These are phyloP conservation scores for Cantharis lateralis DNA, from an alignment of 2,888 invertebrate genomes.

Conservation along the genomic window DNA sequence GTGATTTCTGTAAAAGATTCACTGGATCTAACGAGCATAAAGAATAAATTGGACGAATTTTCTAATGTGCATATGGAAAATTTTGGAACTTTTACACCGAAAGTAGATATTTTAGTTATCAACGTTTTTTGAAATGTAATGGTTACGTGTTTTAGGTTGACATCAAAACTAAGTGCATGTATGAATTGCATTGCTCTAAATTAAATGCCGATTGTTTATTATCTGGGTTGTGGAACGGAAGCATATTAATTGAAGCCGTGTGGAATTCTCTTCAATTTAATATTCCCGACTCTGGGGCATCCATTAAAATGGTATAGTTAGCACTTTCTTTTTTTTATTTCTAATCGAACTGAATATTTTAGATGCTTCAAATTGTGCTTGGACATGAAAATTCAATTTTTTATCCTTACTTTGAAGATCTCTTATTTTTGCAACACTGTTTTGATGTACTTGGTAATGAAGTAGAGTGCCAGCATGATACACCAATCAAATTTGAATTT, in stretches of 20 bases:
- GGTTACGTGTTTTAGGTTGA: constrained; percentile 12
- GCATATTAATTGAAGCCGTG: constrained; percentile 26
- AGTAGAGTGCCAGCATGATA: background rate
- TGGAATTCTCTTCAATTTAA: constrained; percentile 25
- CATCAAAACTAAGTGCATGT: constrained; percentile 1
- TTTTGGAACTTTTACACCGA: background rate
- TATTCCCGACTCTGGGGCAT: constrained; percentile 21
- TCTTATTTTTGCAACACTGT: constrained; percentile 17
- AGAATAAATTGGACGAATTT: background rate
- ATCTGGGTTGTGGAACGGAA: constrained; percentile 20
- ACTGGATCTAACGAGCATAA: background rate
- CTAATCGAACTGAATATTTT: constrained; percentile 3
- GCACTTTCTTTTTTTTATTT: background rate
- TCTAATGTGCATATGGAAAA: background rate
- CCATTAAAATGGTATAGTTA: constrained; percentile 25
- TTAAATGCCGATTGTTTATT: constrained; percentile 7
- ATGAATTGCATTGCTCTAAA: constrained; percentile 27
- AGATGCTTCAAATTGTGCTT: constrained; percentile 35
- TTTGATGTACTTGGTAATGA: background rate
- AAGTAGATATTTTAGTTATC: background rate
- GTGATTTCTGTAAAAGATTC: background rate
- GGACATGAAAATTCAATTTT: constrained; percentile 33
- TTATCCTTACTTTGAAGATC: constrained; percentile 30
- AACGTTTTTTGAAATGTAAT: background rate
- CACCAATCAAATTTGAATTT: background rate